A percentile compares a stretch with the other conserved stretches of the same genome.
Conservation (phyloP, 35 echinoderm and acorn worm species). For the Acanthaster planci region DNA sequence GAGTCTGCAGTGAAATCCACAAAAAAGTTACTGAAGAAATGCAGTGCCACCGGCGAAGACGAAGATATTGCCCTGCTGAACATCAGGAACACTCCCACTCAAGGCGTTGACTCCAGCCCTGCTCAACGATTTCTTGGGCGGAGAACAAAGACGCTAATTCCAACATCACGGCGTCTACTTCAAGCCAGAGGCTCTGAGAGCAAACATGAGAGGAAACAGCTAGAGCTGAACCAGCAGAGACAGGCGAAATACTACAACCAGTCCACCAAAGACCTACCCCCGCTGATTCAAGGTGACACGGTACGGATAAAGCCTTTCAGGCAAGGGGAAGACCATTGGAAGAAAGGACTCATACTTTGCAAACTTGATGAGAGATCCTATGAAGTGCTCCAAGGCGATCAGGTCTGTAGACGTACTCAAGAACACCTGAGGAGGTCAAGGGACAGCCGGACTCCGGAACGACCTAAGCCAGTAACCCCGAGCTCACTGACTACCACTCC, state of each 20-base stretch:
- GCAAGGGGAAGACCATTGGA: neutral
- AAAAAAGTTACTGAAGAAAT: slow-evolving; percentile 36
- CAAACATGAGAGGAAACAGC: slow-evolving; percentile 15
- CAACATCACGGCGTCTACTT: neutral
- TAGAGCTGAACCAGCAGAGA: neutral
- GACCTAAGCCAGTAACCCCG: no score
- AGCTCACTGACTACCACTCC: no score
- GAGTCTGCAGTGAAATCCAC: slow-evolving; percentile 29
- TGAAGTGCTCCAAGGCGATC: neutral
- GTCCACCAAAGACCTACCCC: slow-evolving; percentile 10
- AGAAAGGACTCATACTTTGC: neutral
- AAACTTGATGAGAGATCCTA: neutral
- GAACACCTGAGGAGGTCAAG: neutral
- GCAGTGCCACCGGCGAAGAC: neutral
- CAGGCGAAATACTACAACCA: slow-evolving; percentile 36
- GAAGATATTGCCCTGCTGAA: slow-evolving; percentile 15
- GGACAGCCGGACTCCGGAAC: no score
- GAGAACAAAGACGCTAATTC: slow-evolving; percentile 25
- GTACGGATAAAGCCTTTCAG: neutral
- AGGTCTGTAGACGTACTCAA: neutral
- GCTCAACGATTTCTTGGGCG: slow-evolving; percentile 23
- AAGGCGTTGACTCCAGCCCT: slow-evolving; percentile 33
- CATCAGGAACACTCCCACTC: slow-evolving; percentile 32
- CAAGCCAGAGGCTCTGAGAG: neutral
- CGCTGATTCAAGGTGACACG: slow-evolving; percentile 24